Conservation (phyloP, 2,797 vertebrate genomes). For the Synanceia verrucosa region DNA sequence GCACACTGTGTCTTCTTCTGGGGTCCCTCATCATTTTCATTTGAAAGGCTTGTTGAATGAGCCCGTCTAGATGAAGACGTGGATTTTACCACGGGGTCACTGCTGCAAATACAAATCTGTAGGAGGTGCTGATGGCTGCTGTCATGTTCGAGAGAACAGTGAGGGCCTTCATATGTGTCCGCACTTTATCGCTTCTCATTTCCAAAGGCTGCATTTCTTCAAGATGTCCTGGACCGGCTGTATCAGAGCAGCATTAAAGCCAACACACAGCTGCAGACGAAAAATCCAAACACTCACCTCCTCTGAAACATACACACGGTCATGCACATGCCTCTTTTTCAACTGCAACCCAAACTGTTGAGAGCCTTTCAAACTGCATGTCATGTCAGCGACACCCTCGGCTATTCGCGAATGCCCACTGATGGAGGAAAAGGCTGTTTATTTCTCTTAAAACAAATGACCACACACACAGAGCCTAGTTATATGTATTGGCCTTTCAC, state of each 20-base stretch:
- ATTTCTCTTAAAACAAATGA: constrained; percentile 74
- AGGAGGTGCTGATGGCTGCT: constrained; percentile 71
- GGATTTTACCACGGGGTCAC: constrained; percentile 46
- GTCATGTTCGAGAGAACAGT: constrained; percentile 70
- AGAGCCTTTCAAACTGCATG: constrained; percentile 62
- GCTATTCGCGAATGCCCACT: constrained; percentile 66
- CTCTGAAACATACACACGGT: constrained; percentile 65
- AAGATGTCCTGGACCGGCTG: constrained; percentile 49
- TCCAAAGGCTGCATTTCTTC: constrained; percentile 39
- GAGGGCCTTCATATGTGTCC: constrained; percentile 57
- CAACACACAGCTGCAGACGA: constrained; percentile 61
- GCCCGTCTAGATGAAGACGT: constrained; percentile 56
- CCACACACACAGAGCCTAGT: constrained; percentile 35
- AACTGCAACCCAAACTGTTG: constrained; percentile 53
- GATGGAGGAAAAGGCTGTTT: constrained; percentile 69
- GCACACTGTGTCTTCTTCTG: constrained; percentile 11
- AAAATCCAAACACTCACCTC: constrained; percentile 74
- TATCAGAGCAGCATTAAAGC: constrained; percentile 44
- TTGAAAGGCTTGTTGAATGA: constrained; percentile 66
- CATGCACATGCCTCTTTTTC: constrained; percentile 52
- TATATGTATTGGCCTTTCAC: constrained; percentile 36
- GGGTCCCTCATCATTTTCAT: constrained; percentile 30
- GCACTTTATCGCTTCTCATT: constrained; percentile 61
- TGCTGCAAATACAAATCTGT: constrained; percentile 57
- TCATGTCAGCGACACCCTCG: constrained; percentile 69